phyloP scores from a whole-genome alignment of 2,888 invertebrate genomes.

The Diloba caeruleocephala region DNA sequence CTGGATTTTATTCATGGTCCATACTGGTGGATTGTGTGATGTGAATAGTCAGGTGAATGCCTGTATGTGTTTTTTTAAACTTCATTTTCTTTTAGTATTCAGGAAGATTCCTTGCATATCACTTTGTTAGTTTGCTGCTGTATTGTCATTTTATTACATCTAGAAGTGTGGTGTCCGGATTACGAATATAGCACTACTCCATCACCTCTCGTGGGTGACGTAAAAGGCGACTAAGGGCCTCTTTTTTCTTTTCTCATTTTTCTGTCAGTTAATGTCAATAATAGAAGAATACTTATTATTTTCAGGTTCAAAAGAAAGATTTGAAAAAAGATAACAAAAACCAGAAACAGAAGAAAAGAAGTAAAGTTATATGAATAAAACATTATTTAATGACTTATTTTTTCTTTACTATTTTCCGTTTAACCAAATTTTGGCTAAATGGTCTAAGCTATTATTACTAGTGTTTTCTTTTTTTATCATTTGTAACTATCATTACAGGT shows the following conservation, averaged over 20 bases:
- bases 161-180: too few species aligned
- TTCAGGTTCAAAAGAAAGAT: conserved; percentile 84
- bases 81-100: neutral
- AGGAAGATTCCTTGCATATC: neutral
- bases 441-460: too few species aligned
- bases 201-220: too few species aligned
- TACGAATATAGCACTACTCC: too few species aligned
- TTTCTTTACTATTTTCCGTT: too few species aligned
- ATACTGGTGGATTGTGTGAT: conserved; percentile 23
- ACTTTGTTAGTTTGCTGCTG: too few species aligned
- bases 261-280: neutral
- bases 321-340: conserved; percentile 74
- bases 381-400: conserved; percentile 5
- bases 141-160: too few species aligned
- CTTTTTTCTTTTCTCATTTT: too few species aligned
- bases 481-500: too few species aligned
- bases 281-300: conserved; percentile 39
- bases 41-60: conserved; percentile 1
- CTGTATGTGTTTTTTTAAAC: neutral
- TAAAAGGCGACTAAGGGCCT: too few species aligned
- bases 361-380: conserved; percentile 36
- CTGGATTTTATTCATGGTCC: conserved; percentile 17
- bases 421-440: too few species aligned
- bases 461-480: too few species aligned
- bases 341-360: conserved; percentile 65